Conservation (phyloP, 2,888 invertebrate genomes). For the Rosalia funebris region DNA sequence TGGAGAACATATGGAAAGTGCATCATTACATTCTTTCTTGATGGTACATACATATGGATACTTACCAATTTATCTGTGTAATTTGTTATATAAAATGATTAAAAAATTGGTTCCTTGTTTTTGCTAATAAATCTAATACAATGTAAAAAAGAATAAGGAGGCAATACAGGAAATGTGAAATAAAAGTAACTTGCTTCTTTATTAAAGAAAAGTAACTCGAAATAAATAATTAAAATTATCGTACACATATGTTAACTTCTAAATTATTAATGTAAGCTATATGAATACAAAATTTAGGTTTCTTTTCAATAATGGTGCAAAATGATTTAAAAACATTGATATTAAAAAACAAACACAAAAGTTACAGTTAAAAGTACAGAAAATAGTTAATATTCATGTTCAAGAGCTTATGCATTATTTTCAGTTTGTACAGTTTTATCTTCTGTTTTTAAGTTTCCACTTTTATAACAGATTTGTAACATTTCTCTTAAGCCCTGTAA, state of each 20-base stretch:
- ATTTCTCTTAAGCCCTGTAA: constrained; percentile 83
- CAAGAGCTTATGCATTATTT: constrained; percentile 41
- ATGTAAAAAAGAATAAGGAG: too few species aligned
- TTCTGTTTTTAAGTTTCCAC: constrained; percentile 75
- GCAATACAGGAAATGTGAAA: too few species aligned
- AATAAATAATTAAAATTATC: constrained; percentile 24
- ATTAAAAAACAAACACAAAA: constrained; percentile 32
- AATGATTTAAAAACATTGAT: constrained; percentile 40
- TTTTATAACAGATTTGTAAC: constrained; percentile 81
- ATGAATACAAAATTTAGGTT: constrained; percentile 27
- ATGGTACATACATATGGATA: too few species aligned
- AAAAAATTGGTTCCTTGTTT: too few species aligned
- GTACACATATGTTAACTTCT: neutral
- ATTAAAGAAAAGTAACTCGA: constrained; percentile 12
- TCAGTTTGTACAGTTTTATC: constrained; percentile 84
- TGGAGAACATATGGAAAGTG: too few species aligned
- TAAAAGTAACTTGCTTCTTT: too few species aligned
- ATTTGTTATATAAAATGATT: too few species aligned
- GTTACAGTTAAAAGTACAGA: constrained; percentile 28
- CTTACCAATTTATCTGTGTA: too few species aligned
- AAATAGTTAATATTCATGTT: neutral
- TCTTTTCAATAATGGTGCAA: constrained; percentile 44
- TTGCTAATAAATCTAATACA: too few species aligned
- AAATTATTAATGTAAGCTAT: constrained; percentile 6
- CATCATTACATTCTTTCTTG: too few species aligned